Conservation (phyloP, 2,888 invertebrate species). For the Drosophila parthenogenetica region DNA sequence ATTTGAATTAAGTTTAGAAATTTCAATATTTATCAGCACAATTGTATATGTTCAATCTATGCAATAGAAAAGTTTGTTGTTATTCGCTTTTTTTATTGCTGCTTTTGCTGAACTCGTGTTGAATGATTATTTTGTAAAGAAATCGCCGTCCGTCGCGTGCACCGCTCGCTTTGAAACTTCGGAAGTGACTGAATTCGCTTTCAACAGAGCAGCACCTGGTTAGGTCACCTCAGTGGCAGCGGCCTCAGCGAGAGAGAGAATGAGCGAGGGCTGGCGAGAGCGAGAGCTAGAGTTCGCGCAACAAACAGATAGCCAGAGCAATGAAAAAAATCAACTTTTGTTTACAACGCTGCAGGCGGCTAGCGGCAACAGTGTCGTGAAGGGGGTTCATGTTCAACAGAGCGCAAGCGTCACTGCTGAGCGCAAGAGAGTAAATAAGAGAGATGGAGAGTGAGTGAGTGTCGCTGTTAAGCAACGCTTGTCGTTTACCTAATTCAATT, state of each 20-base stretch:
- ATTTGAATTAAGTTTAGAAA: conserved; percentile 28
- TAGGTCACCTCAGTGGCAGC: conserved; percentile 78
- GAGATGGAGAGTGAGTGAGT: conserved; percentile 11
- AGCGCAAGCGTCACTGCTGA: conserved; percentile 65
- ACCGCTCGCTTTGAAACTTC: conserved; percentile 81
- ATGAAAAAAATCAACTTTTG: conserved; percentile 64
- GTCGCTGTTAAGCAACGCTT: conserved; percentile 63
- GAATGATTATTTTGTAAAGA: conserved; percentile 17
- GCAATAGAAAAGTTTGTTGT: conserved; percentile 33
- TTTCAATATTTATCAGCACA: conserved; percentile 21
- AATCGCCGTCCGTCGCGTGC: conserved; percentile 57
- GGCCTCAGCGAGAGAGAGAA: conserved; percentile 26
- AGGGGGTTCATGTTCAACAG: conserved; percentile 22
- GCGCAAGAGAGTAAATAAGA: conserved; percentile 26
- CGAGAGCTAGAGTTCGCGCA: conserved; percentile 35
- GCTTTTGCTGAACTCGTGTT: conserved; percentile 48
- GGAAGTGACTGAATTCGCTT: conserved; percentile 83
- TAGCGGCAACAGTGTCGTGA: conserved; percentile 21
- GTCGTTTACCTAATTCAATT: conserved; percentile 75
- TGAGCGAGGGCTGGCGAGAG: conserved; percentile 15
- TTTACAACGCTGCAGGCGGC: conserved; percentile 65
- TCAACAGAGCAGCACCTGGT: conserved; percentile 79
- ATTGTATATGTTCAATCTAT: conserved; percentile 34
- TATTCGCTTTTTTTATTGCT: conserved; percentile 44
- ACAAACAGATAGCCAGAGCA: conserved; percentile 42